Evolutionary conservation across 2,888 invertebrate genomes (phyloP).

Genomic region (Chrysolina americana): DNA sequence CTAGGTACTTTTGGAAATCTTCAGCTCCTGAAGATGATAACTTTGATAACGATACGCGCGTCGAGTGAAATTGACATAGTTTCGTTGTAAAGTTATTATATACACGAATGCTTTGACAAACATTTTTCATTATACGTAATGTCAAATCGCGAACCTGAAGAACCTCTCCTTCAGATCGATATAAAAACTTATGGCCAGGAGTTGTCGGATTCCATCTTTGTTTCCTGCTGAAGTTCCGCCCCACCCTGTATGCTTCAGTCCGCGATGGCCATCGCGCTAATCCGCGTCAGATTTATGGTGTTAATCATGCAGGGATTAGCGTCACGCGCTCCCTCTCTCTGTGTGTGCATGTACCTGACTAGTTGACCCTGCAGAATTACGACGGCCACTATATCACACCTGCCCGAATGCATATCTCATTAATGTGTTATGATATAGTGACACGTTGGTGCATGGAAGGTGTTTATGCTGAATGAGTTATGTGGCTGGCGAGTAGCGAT

Average conservation of each 20-base stretch:
- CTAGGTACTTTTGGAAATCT: too few species aligned
- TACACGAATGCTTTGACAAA: too few species aligned
- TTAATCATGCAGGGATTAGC: conserved; percentile 76
- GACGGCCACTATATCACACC: conserved; percentile 69
- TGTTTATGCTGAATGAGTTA: conserved; percentile 49
- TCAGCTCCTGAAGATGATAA: too few species aligned
- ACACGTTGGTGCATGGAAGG: conserved; percentile 48
- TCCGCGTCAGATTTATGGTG: conserved; percentile 74
- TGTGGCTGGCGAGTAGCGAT: conserved; percentile 26
- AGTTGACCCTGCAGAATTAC: conserved; percentile 64
- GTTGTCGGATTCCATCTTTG: background rate
- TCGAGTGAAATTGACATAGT: too few species aligned
- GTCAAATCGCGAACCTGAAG: too few species aligned
- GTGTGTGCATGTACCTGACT: conserved; percentile 29
- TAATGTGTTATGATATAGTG: conserved; percentile 61
- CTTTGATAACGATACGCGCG: too few species aligned
- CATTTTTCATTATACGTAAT: too few species aligned
- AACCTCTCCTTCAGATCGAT: too few species aligned
- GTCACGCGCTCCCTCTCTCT: conserved; percentile 51
- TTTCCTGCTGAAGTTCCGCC: background rate
- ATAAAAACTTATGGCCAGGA: too few species aligned
- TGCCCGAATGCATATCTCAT: conserved; percentile 62
- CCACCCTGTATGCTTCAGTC: conserved; percentile 10
- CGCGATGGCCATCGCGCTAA: conserved; percentile 62
- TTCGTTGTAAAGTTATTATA: too few species aligned